Percentiles rank a stretch among this genome's conserved stretches.
Evolutionary conservation across 2,797 vertebrate species (phyloP).

Genomic region (Eleutherodactylus coqui): DNA sequence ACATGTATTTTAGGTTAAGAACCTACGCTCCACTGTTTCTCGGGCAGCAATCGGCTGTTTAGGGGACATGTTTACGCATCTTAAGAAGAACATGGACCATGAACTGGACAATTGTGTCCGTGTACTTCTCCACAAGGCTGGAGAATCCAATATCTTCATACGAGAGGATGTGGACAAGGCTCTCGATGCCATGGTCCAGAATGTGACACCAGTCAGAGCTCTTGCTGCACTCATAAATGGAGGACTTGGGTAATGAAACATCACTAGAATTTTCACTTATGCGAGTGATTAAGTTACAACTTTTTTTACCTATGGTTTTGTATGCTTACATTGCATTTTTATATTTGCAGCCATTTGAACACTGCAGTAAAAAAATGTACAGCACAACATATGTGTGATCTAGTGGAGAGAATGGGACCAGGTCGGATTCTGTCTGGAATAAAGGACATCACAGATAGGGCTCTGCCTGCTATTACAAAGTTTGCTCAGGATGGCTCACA

Average conservation of each 20-base stretch:
- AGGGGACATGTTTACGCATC: conserved; percentile 85
- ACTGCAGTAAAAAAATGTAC: conserved; percentile 86
- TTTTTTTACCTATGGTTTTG: background rate
- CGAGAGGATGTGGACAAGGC: conserved; percentile 91
- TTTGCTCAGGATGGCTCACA: conserved; percentile 90
- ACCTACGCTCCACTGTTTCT: conserved; percentile 92
- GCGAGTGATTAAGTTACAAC: background rate
- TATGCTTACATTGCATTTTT: background rate
- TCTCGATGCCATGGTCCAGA: conserved; percentile 89
- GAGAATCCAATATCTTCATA: conserved; percentile 91
- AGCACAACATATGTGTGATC: conserved; percentile 83
- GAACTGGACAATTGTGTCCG: conserved; percentile 89
- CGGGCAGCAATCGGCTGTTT: conserved; percentile 89
- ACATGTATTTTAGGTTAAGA: conserved; percentile 84
- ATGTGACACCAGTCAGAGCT: conserved; percentile 88
- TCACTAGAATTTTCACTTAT: background rate
- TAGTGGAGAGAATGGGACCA: conserved; percentile 83
- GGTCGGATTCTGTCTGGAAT: conserved; percentile 81
- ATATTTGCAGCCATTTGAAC: conserved; percentile 83
- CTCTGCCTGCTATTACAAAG: conserved; percentile 83
- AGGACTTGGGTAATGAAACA: conserved; percentile 83
- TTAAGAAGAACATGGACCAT: conserved; percentile 93
- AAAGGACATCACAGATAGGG: conserved; percentile 82
- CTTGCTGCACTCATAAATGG: conserved; percentile 86
- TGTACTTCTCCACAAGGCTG: conserved; percentile 89